A percentile compares a stretch with the other conserved stretches of the same genome.
Conservation (phyloP, 2,888 invertebrate species). For the Perizoma flavofasciatum region DNA sequence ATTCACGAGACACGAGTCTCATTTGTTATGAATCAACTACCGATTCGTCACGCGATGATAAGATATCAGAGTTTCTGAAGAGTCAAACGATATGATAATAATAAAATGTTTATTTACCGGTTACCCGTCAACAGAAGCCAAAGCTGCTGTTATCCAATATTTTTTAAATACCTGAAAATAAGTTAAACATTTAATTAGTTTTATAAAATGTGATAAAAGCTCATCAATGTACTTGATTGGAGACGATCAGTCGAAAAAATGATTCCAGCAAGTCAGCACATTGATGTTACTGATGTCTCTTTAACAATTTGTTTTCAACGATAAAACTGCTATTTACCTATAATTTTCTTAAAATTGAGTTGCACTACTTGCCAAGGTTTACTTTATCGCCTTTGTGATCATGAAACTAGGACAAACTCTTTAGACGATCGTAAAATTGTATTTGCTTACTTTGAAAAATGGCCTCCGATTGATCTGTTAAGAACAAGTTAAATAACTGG, state of each 20-base stretch:
- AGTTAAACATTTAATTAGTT: conserved; percentile 2
- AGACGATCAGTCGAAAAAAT: background rate
- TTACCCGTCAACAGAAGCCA: background rate
- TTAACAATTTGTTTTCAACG: background rate
- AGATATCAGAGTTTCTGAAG: background rate
- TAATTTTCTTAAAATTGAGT: conserved; percentile 6
- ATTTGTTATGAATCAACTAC: background rate
- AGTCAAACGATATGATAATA: background rate
- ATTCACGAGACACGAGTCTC: background rate
- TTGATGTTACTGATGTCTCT: background rate
- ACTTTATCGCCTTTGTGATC: conserved; percentile 14
- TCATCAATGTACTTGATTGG: background rate
- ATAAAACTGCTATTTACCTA: no score
- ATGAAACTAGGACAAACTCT: conserved; percentile 16
- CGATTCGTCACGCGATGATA: conserved; percentile 5
- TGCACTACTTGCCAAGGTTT: conserved; percentile 10
- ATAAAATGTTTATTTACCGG: conserved; percentile 10
- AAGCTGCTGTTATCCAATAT: background rate
- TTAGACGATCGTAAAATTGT: conserved; percentile 16
- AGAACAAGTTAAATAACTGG: no score
- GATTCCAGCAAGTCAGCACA: background rate
- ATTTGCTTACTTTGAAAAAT: conserved; percentile 2
- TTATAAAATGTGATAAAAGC: background rate
- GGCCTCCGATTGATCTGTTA: no score
- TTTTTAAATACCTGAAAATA: conserved; percentile 29